Conservation (phyloP, 1,140 invertebrate species). For the Ptiloglossa arizonensis region DNA sequence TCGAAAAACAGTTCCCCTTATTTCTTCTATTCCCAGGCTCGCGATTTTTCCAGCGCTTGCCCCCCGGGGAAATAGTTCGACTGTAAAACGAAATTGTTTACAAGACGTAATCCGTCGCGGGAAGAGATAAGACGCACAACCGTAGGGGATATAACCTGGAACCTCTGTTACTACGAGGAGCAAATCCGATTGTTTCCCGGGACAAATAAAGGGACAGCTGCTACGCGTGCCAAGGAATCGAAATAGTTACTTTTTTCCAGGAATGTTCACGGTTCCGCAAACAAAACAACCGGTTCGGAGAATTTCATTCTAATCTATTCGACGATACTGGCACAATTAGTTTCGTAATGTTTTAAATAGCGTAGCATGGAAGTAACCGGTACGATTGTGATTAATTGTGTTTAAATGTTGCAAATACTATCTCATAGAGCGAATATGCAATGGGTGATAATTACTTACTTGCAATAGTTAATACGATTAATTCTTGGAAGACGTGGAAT, state of each 20-base stretch:
- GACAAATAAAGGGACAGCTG: constrained; percentile 12
- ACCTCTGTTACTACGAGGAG: neutral
- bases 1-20: constrained; percentile 16
- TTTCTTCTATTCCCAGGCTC: neutral
- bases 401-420: too few relatives aligned
- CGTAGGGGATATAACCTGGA: neutral
- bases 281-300: too few relatives aligned
- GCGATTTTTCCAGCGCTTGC: neutral
- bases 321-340: too few relatives aligned
- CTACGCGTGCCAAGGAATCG: neutral
- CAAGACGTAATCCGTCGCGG: constrained; percentile 3
- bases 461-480: too few relatives aligned
- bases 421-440: too few relatives aligned
- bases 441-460: too few relatives aligned
- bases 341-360: too few relatives aligned
- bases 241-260: neutral
- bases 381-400: too few relatives aligned
- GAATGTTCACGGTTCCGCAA: too few relatives aligned
- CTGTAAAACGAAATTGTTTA: constrained; percentile 37
- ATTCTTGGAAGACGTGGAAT: too few relatives aligned
- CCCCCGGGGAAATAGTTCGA: neutral
- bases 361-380: too few relatives aligned
- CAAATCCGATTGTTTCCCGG: neutral
- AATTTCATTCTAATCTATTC: too few relatives aligned
- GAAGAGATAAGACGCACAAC: neutral